These are phyloP conservation scores for Oxycera nigricornis DNA, from an alignment of 2,888 invertebrate species.

Conservation along the genomic window DNA sequence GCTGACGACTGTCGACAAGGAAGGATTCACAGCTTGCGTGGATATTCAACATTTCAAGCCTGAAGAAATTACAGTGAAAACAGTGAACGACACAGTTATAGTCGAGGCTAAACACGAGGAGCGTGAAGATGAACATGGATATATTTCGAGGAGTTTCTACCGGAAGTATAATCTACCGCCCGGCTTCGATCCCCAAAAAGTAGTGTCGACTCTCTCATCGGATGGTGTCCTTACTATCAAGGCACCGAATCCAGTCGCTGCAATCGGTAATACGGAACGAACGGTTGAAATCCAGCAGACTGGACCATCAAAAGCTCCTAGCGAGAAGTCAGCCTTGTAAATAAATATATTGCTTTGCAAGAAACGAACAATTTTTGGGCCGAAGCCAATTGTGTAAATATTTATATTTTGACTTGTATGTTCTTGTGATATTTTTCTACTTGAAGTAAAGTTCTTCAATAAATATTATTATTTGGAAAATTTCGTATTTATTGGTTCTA, in stretches of 20 bases:
- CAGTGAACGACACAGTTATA: slow-evolving; percentile 68
- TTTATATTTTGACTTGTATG: slow-evolving; percentile 14
- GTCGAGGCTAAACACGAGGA: slow-evolving; percentile 78
- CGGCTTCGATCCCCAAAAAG: slow-evolving; percentile 72
- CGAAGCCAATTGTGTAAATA: slow-evolving; percentile 10
- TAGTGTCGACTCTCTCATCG: slow-evolving; percentile 78
- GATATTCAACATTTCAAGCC: slow-evolving; percentile 76
- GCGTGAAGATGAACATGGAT: slow-evolving; percentile 75
- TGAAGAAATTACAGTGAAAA: slow-evolving; percentile 74
- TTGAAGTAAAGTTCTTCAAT: background rate
- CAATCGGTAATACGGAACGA: slow-evolving; percentile 60
- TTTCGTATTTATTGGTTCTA: no score
- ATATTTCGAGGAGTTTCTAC: slow-evolving; percentile 79
- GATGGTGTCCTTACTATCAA: slow-evolving; percentile 81
- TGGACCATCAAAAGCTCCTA: slow-evolving; percentile 60
- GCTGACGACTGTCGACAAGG: slow-evolving; percentile 64
- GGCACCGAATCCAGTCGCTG: slow-evolving; percentile 62
- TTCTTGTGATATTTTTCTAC: slow-evolving; percentile 37
- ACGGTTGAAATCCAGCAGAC: slow-evolving; percentile 69
- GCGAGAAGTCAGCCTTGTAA: background rate
- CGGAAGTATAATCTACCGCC: slow-evolving; percentile 74
- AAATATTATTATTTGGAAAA: background rate
- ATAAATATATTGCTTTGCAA: background rate
- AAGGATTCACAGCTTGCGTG: slow-evolving; percentile 73
- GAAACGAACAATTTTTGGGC: background rate